These are phyloP conservation scores for Chrysopilus asiliformis DNA, from an alignment of 2,888 invertebrate species.

Conservation along the genomic window DNA sequence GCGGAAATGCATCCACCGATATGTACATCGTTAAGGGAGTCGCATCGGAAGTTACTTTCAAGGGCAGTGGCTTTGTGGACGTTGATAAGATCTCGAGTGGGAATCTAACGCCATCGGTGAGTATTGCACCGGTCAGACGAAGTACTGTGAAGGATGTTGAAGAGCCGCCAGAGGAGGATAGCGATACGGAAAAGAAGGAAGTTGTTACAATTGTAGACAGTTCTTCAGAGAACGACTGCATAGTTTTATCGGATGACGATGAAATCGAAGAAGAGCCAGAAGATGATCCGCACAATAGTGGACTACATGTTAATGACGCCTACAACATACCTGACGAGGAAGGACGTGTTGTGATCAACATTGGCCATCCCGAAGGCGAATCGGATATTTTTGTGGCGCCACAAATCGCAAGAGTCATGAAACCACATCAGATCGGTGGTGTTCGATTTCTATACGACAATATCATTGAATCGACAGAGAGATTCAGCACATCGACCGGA, in stretches of 20 bases:
- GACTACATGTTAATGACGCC: constrained; percentile 84
- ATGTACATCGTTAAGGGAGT: constrained; percentile 11
- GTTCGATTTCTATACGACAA: constrained; percentile 93
- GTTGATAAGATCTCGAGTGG: constrained; percentile 28
- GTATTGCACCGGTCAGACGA: constrained; percentile 36
- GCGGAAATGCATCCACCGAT: constrained; percentile 10
- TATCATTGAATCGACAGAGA: constrained; percentile 81
- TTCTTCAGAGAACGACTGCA: constrained; percentile 71
- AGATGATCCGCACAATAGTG: constrained; percentile 83
- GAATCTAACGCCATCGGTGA: constrained; percentile 38
- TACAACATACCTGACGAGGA: constrained; percentile 84
- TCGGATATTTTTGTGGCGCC: constrained; percentile 85
- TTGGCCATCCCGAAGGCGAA: constrained; percentile 83
- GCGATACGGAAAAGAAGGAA: constrained; percentile 19
- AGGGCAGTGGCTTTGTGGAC: constrained; percentile 9
- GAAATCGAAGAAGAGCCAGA: constrained; percentile 64
- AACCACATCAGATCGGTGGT: constrained; percentile 96
- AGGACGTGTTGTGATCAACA: constrained; percentile 84
- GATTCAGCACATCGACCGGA: constrained; percentile 76
- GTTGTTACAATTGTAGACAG: constrained; percentile 63
- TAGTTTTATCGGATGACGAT: constrained; percentile 71
- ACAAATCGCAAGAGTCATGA: constrained; percentile 79
- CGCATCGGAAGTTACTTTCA: constrained; percentile 10
- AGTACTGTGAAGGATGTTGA: constrained; percentile 10
- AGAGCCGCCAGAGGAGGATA: too few relatives aligned